Percentiles rank a stretch among this genome's conserved stretches.
phyloP scores from a whole-genome alignment of 2,888 invertebrate genomes.

The Hypercompe scribonia region DNA sequence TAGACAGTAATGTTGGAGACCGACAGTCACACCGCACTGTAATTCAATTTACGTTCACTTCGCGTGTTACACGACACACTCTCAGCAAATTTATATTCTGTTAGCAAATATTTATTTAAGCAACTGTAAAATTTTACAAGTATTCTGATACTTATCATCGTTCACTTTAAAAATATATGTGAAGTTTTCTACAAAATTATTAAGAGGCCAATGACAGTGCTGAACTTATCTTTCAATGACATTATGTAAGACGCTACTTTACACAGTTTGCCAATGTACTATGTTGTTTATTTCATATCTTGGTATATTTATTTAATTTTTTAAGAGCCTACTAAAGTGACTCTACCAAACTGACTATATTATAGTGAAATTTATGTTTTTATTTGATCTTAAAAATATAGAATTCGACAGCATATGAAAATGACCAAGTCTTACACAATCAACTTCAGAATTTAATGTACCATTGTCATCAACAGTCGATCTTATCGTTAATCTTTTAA shows the following conservation, averaged over 20 bases:
- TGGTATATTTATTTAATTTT: too few species aligned
- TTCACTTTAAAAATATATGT: background rate
- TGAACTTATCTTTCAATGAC: background rate
- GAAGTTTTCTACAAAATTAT: background rate
- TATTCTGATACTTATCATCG: background rate
- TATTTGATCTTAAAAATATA: background rate
- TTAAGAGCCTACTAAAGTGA: too few species aligned
- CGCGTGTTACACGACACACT: constrained; percentile 25
- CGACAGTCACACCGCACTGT: constrained; percentile 56
- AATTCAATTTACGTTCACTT: constrained; percentile 34
- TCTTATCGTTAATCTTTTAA: constrained; percentile 40
- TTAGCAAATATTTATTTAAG: background rate
- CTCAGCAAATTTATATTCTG: background rate
- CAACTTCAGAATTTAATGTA: constrained; percentile 17
- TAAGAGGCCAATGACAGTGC: background rate
- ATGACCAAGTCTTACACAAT: constrained; percentile 14
- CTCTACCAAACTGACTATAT: too few species aligned
- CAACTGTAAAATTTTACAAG: background rate
- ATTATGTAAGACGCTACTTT: background rate
- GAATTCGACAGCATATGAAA: background rate
- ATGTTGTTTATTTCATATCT: background rate
- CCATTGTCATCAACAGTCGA: constrained; percentile 30
- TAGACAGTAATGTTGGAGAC: constrained; percentile 62
- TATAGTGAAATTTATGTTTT: background rate
- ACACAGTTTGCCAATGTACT: background rate